phyloP scores from a whole-genome alignment of 2,888 invertebrate genomes.

The Panorpa germanica region DNA sequence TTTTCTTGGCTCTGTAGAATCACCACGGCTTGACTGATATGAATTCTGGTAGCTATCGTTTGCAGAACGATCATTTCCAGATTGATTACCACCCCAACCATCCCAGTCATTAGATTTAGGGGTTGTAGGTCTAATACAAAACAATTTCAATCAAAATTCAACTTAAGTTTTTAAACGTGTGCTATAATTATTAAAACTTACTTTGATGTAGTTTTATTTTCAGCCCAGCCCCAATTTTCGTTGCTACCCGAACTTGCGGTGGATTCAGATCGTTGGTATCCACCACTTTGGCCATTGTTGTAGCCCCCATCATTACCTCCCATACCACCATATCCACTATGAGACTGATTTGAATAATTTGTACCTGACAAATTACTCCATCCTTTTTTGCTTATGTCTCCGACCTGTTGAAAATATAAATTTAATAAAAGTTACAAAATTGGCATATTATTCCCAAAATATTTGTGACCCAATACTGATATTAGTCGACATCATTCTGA shows the following conservation, averaged over 20 bases:
- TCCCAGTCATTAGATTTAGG: conserved; percentile 15
- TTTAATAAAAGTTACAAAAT: conserved; percentile 1
- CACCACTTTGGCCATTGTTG: too few relatives aligned
- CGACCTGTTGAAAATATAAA: conserved; percentile 26
- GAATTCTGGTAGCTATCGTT: conserved; percentile 6
- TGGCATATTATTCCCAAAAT: background rate
- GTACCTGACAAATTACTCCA: conserved; percentile 40
- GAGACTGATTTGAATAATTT: conserved; percentile 26
- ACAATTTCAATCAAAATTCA: conserved; percentile 5
- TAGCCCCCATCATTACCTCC: conserved; percentile 15
- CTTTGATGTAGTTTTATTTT: conserved; percentile 13
- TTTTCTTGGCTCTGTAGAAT: conserved; percentile 12
- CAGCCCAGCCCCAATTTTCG: conserved; percentile 22
- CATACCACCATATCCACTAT: conserved; percentile 20
- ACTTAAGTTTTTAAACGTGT: conserved; percentile 1
- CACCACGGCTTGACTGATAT: conserved; percentile 10
- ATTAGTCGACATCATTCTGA: conserved; percentile 1
- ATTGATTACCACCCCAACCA: conserved; percentile 19
- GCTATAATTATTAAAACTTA: conserved; percentile 9
- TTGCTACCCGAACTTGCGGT: conserved; percentile 15
- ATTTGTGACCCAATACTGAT: background rate
- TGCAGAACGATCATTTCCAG: too few relatives aligned
- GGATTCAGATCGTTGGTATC: conserved; percentile 12
- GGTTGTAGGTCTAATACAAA: background rate
- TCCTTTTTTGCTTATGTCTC: conserved; percentile 45